These are phyloP conservation scores for Crioceris asparagi DNA, from an alignment of 2,888 invertebrate species.

Conservation along the genomic window DNA sequence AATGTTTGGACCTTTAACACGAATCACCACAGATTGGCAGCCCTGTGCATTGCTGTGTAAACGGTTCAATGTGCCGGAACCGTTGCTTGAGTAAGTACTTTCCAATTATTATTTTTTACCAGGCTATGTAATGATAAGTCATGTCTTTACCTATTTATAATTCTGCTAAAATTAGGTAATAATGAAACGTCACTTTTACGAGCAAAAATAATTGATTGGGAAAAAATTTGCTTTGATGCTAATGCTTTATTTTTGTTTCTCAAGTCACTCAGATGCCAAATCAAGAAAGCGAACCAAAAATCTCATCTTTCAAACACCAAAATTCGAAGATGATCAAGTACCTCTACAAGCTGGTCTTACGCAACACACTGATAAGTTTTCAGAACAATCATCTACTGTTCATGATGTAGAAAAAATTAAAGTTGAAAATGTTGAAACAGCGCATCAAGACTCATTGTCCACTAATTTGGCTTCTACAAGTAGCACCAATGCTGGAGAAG, in stretches of 20 bases:
- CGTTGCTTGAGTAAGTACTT: slow-evolving; percentile 51
- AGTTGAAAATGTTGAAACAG: slow-evolving; percentile 5
- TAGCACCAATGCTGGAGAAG: too few species aligned
- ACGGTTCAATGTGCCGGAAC: slow-evolving; percentile 88
- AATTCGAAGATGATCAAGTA: slow-evolving; percentile 26
- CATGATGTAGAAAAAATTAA: slow-evolving; percentile 7
- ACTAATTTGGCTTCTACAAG: too few species aligned
- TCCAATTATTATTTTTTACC: slow-evolving; percentile 1
- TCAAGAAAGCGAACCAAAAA: slow-evolving; percentile 49
- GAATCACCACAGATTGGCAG: slow-evolving; percentile 62
- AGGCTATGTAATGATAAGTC: too few species aligned
- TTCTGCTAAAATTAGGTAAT: too few species aligned
- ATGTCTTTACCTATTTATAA: too few species aligned
- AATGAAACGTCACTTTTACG: too few species aligned
- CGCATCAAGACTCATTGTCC: too few species aligned
- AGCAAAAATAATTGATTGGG: too few species aligned
- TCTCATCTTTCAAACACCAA: slow-evolving; percentile 73
- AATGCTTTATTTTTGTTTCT: too few species aligned
- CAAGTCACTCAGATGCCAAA: slow-evolving; percentile 11
- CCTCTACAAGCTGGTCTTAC: slow-evolving; percentile 27
- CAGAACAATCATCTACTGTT: too few species aligned
- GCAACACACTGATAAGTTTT: slow-evolving; percentile 31
- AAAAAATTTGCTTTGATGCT: too few species aligned
- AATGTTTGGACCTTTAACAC: slow-evolving; percentile 67
- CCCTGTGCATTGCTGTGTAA: slow-evolving; percentile 78